Evolutionary conservation across 2,888 invertebrate species (phyloP).

Genomic region (Tipula unca): DNA sequence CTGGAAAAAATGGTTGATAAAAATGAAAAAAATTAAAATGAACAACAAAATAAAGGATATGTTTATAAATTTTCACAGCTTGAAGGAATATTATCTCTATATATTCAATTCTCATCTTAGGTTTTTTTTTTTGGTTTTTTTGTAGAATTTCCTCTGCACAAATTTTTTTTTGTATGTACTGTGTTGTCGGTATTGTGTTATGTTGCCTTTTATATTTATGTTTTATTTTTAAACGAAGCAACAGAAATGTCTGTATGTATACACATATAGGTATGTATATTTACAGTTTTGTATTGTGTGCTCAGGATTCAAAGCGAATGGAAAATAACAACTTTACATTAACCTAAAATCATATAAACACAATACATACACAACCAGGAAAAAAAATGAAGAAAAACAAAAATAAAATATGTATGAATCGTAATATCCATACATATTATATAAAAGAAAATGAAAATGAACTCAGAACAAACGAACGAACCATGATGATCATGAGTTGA

Average conservation of each 20-base stretch:
- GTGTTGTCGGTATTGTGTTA: not conserved
- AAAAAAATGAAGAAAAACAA: not conserved
- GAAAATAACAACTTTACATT: not conserved
- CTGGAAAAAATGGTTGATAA: not conserved
- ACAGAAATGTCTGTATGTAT: not conserved
- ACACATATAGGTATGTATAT: not conserved
- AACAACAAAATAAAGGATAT: constrained; percentile 9
- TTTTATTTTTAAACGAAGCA: not conserved
- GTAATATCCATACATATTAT: too few relatives aligned
- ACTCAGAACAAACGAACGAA: not conserved
- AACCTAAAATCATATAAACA: not conserved
- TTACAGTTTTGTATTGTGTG: not conserved
- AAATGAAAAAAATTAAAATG: not conserved
- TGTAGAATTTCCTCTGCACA: not conserved
- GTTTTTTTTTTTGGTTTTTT: not conserved
- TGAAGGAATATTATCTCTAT: not conserved
- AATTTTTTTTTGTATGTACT: not conserved
- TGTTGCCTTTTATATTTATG: not conserved
- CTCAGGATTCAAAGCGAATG: not conserved
- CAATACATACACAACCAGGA: not conserved
- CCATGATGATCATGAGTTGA: not conserved
- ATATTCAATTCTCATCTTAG: not conserved
- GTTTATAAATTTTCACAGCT: constrained; percentile 14
- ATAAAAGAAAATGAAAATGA: not conserved
- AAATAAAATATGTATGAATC: not conserved